Conservation (phyloP, 2,888 invertebrate genomes). For the Thelaira solivaga region DNA sequence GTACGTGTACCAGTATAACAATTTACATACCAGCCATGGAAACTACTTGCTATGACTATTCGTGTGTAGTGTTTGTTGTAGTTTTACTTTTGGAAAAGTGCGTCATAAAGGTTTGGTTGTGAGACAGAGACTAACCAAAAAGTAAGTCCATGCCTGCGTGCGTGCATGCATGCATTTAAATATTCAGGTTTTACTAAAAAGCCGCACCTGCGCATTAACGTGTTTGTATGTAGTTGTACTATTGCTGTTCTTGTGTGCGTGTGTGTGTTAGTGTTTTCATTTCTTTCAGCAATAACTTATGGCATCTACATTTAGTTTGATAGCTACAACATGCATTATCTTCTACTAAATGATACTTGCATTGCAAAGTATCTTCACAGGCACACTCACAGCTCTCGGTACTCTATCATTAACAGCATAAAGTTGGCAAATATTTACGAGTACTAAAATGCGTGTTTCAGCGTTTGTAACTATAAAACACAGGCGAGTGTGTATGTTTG, state of each 20-base stretch:
- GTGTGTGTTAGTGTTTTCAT: constrained; percentile 1
- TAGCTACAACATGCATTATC: constrained; percentile 52
- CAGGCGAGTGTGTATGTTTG: constrained; percentile 24
- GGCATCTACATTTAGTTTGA: constrained; percentile 52
- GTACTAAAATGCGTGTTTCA: background rate
- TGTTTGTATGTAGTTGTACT: constrained; percentile 21
- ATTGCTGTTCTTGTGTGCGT: background rate
- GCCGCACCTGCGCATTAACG: constrained; percentile 58
- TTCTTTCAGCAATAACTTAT: constrained; percentile 38
- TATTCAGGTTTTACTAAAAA: constrained; percentile 48
- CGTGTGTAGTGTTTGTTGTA: background rate
- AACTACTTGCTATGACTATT: constrained; percentile 15
- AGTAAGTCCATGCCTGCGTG: constrained; percentile 48
- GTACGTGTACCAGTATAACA: constrained; percentile 34
- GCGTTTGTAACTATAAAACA: constrained; percentile 11
- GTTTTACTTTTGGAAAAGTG: constrained; percentile 33
- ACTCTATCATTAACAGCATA: background rate
- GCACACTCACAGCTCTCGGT: background rate
- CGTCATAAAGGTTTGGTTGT: constrained; percentile 43
- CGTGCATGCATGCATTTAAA: constrained; percentile 46
- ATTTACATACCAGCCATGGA: constrained; percentile 55
- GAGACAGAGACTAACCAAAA: constrained; percentile 43
- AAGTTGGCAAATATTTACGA: constrained; percentile 26
- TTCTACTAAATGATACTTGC: constrained; percentile 54
- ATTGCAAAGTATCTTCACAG: constrained; percentile 37